Evolutionary conservation across 2,888 invertebrate species (phyloP).

Genomic region (Drosophila leonis): DNA sequence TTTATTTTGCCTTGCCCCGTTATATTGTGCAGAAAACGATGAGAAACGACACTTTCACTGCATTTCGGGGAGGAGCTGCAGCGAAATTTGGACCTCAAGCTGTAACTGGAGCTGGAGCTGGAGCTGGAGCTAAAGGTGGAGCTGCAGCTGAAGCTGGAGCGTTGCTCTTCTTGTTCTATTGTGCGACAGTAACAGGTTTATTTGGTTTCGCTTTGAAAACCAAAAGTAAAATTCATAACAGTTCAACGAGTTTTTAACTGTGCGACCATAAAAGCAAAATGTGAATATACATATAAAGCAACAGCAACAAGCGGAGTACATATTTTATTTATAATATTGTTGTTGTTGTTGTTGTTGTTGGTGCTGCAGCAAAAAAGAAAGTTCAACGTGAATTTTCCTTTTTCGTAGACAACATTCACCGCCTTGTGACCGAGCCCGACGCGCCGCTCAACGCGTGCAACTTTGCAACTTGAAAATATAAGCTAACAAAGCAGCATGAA

Average conservation of each 20-base stretch:
- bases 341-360: constrained; percentile 35
- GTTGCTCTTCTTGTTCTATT: constrained; percentile 53
- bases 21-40: constrained; percentile 51
- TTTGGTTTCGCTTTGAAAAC: constrained; percentile 53
- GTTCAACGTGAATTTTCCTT: constrained; percentile 77
- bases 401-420: constrained; percentile 76
- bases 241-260: constrained; percentile 61
- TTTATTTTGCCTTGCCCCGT: constrained; percentile 9
- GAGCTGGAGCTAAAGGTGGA: background rate
- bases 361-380: constrained; percentile 72
- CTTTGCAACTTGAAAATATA: constrained; percentile 74
- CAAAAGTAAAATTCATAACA: constrained; percentile 74
- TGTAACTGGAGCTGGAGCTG: constrained; percentile 28
- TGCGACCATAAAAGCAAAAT: constrained; percentile 58
- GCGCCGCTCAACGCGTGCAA: constrained; percentile 67
- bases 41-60: constrained; percentile 78
- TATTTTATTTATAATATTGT: constrained; percentile 74
- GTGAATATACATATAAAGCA: constrained; percentile 47
- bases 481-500: constrained; percentile 75
- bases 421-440: constrained; percentile 56
- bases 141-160: background rate
- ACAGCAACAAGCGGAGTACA: constrained; percentile 47
- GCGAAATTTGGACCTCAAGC: constrained; percentile 22
- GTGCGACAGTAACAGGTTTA: constrained; percentile 65
- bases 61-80: constrained; percentile 34